Evolutionary conservation across 2,888 invertebrate genomes (phyloP).

Genomic region (Oscheius sp.): DNA sequence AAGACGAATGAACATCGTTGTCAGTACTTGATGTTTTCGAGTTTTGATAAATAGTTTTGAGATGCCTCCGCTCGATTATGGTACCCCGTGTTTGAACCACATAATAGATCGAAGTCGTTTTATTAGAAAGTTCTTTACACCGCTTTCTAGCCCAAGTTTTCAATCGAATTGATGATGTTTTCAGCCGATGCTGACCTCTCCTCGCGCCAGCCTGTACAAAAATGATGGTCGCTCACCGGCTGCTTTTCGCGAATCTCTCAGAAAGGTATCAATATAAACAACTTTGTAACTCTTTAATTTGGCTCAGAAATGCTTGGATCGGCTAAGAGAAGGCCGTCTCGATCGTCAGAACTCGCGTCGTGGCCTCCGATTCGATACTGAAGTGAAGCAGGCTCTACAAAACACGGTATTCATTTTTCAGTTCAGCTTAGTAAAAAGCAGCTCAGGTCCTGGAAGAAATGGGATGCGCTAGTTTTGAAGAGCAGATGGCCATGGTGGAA

Average conservation of each 20-base stretch:
- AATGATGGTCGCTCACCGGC: slow-evolving; percentile 23
- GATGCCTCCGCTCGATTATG: too few species aligned
- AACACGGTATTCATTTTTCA: background rate
- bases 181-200: slow-evolving; percentile 22
- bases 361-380: slow-evolving; percentile 2
- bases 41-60: too few species aligned
- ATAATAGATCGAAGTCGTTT: too few species aligned
- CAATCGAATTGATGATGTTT: background rate
- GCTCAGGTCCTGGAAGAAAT: slow-evolving; percentile 16
- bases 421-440: background rate
- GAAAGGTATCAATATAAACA: slow-evolving; percentile 13
- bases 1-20: too few species aligned
- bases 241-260: slow-evolving; percentile 13
- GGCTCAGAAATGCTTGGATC: slow-evolving; percentile 21
- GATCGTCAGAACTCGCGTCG: too few species aligned
- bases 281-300: background rate
- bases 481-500: slow-evolving; percentile 11
- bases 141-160: too few species aligned
- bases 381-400: background rate
- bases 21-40: too few species aligned
- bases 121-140: too few species aligned
- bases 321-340: slow-evolving; percentile 1
- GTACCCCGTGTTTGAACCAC: too few species aligned
- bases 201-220: slow-evolving; percentile 8
- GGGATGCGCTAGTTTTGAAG: slow-evolving; percentile 8